Base-by-base conservation (phyloP, 1,140 invertebrate genomes). In the Caenorhabditis latens region DNA sequence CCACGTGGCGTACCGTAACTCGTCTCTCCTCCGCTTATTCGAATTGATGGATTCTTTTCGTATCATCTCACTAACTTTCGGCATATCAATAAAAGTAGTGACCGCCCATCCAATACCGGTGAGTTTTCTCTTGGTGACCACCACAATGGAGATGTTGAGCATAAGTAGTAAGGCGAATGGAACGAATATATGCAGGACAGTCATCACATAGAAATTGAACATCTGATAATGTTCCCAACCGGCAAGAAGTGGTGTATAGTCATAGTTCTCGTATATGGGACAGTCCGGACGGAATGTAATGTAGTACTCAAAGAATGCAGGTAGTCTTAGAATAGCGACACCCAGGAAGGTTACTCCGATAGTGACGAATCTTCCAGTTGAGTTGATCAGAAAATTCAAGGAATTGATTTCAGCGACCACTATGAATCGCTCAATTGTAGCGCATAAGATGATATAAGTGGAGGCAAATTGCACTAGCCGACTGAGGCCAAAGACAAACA, bases 181-280 rank as follows among this genome's bases (percentile, higher is more conserved):
- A n/a, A 91, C 75, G 32, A 90, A 84, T 16, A 90, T 89, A 65
- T 90, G 90, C 0, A 90, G 85, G 21, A 90, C 61, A 32, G 84
- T 86, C 53, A 91, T 90, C 40, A 91, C 90, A 83, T 90, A 90
- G 61, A 90, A 90, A 71, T 90, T 90, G 87, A 87, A 90, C 83
- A 89, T 83, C n/a, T 82, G 83, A 57, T 91, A 90, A 32, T 89
- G 57, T 71, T 90, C 85, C 42, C 71, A 71, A 11, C 65, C 63
- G 42, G 88, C 90, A 5, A 90, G 84, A 7, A 91, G 21, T 50
- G 90, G 90, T 13, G 86, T 85, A 67, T 91, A 90, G 40, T 89
- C 86, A 61, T 89, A 90, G 83, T 87, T 86, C 79, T 90, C 61
- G 53, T 91, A 90, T 5, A 71, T 21, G 4, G 90, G 90, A 63